These are phyloP conservation scores for Tipula vernalis DNA, from an alignment of 2,888 invertebrate genomes.

Conservation along the genomic window DNA sequence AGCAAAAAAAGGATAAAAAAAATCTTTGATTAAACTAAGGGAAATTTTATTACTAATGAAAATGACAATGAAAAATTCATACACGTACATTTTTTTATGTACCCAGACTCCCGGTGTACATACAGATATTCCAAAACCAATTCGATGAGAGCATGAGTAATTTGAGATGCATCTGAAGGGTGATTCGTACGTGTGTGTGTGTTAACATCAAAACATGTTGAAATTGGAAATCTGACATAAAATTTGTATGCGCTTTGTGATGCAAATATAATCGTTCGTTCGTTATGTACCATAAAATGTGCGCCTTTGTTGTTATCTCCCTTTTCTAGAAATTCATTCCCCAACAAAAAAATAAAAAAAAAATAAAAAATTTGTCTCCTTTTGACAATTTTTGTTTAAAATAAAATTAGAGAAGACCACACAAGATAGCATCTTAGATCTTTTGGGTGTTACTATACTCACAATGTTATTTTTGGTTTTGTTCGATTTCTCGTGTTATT, in stretches of 20 bases:
- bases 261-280: not conserved
- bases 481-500: not conserved
- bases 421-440: not conserved
- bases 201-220: not conserved
- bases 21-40: conserved; percentile 4
- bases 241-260: not conserved
- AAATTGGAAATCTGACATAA: not conserved
- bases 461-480: not conserved
- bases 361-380: not conserved
- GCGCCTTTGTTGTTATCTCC: not conserved
- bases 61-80: conserved; percentile 4
- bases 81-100: not conserved
- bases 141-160: not conserved
- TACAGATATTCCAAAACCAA: not conserved
- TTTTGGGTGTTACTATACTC: not conserved
- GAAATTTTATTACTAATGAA: not conserved
- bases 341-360: not conserved
- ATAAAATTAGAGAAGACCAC: not conserved
- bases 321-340: not conserved
- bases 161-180: not conserved
- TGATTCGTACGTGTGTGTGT: not conserved
- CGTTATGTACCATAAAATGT: not conserved
- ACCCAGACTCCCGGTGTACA: not conserved
- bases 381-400: not conserved
- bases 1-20: not conserved